Conservation (phyloP, 1,140 invertebrate genomes). For the Parasteatoda tepidariorum region DNA sequence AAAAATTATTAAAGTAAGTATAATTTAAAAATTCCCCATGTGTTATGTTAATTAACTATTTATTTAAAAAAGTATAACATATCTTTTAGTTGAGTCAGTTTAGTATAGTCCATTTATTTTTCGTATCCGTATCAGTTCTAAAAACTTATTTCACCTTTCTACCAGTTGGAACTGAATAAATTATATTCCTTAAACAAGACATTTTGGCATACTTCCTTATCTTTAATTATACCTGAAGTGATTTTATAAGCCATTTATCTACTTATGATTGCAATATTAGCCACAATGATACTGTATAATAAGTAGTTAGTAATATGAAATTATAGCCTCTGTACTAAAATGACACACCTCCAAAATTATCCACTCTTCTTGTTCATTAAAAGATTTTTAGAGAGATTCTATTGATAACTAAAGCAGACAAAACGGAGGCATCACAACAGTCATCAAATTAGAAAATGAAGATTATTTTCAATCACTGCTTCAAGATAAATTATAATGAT, state of each 20-base stretch:
- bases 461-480: not conserved
- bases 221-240: conserved; percentile 15
- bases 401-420: conserved; percentile 17
- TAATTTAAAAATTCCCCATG: too few relatives aligned
- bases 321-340: conserved; percentile 17
- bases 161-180: not conserved
- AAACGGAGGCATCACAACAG: not conserved
- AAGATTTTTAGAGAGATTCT: not conserved
- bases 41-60: too few relatives aligned
- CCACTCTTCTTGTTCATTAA: conserved; percentile 28
- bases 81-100: too few relatives aligned
- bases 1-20: too few relatives aligned
- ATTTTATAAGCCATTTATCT: not conserved
- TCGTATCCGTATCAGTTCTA: too few relatives aligned
- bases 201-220: too few relatives aligned
- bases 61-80: too few relatives aligned
- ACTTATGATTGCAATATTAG: conserved; percentile 1
- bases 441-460: not conserved
- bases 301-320: conserved; percentile 1
- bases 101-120: too few relatives aligned
- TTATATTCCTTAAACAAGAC: not conserved
- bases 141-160: not conserved
- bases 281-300: conserved; percentile 12
- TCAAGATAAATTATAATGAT: not conserved
- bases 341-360: conserved; percentile 54